phyloP scores from a whole-genome alignment of 2,888 invertebrate species.

The Ornithoptera priamus region DNA sequence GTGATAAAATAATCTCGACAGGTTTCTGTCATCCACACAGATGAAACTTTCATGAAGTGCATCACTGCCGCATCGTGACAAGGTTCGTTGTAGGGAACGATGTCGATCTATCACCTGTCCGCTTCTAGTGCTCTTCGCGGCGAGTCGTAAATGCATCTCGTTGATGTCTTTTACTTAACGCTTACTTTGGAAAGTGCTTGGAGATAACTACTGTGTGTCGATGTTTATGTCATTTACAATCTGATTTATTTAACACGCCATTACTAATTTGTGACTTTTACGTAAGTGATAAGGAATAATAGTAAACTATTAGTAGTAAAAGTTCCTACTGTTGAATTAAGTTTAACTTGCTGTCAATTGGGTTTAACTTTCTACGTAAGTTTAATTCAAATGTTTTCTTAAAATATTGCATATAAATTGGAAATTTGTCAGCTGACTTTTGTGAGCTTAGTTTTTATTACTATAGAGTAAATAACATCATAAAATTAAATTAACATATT shows the following conservation, averaged over 20 bases:
- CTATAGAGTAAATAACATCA: conserved; percentile 15
- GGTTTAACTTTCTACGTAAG: conserved; percentile 25
- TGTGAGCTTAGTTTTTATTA: conserved; percentile 12
- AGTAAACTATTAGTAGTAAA: conserved; percentile 7
- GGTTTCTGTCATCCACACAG: conserved; percentile 31
- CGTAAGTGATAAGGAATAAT: conserved; percentile 15
- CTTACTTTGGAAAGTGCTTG: conserved; percentile 65
- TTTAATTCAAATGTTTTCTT: conserved; percentile 4
- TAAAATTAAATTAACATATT: conserved; percentile 32
- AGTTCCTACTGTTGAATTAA: conserved; percentile 14
- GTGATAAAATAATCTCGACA: conserved; percentile 30
- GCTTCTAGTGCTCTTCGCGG: conserved; percentile 26
- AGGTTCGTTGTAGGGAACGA: conserved; percentile 20
- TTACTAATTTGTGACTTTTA: conserved; percentile 13
- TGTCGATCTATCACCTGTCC: conserved; percentile 28
- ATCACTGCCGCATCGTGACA: conserved; percentile 27
- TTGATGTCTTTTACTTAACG: conserved; percentile 76
- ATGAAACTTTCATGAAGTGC: conserved; percentile 30
- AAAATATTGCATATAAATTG: conserved; percentile 12
- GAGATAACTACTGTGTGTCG: conserved; percentile 46
- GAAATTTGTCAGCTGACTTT: conserved; percentile 14
- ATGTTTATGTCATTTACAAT: conserved; percentile 31
- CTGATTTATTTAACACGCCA: conserved; percentile 19
- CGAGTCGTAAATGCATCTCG: conserved; percentile 52
- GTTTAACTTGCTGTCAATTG: conserved; percentile 7